Evolutionary conservation across 2,113 vertebrate genomes (phyloP).

Genomic region (Mobula hypostoma): DNA sequence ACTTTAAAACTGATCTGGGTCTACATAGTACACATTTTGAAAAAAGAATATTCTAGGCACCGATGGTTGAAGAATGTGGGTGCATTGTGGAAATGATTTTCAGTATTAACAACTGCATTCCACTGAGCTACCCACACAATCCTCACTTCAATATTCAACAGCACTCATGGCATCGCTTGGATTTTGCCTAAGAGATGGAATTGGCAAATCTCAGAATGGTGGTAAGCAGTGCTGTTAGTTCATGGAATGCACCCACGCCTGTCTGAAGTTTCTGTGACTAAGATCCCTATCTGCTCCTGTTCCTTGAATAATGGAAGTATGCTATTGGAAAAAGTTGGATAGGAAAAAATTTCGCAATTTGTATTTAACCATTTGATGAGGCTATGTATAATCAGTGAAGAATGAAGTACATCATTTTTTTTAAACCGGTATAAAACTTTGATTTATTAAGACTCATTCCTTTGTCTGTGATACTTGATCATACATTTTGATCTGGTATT

Average conservation of each 20-base stretch:
- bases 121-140: background rate
- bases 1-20: background rate
- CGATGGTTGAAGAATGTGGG: background rate
- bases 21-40: background rate
- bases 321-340: background rate
- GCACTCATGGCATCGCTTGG: background rate
- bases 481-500: background rate
- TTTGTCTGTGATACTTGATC: background rate
- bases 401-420: background rate
- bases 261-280: background rate
- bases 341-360: background rate
- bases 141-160: background rate
- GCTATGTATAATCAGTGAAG: background rate
- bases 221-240: background rate
- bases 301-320: background rate
- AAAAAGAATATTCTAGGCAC: background rate
- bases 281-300: background rate
- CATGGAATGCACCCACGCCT: background rate
- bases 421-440: background rate
- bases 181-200: background rate
- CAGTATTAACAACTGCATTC: background rate
- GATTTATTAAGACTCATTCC: background rate
- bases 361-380: background rate
- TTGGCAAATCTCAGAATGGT: background rate
- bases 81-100: background rate